Base-by-base conservation (phyloP, 1,140 invertebrate species). In the Agraylea sexmaculata region DNA sequence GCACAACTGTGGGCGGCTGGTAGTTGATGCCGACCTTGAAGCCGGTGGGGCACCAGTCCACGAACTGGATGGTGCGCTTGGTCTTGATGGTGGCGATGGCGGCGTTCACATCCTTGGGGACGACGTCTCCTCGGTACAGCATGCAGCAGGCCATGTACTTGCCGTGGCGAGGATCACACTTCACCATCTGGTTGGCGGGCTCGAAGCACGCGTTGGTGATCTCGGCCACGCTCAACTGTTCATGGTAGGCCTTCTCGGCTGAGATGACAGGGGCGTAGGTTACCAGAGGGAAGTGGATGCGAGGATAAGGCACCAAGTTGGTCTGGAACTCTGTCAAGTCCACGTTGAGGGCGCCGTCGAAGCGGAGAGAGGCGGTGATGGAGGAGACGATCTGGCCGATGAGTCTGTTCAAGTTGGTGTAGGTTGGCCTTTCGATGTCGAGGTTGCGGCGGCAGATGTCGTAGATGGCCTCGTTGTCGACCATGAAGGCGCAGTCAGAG, bases 131-230 rank as follows among this genome's bases (percentile, higher is more conserved):
- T 47, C 78, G 68, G 65, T 83, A 84, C 56, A 85, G 58, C 72
- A 85, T 78, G 70, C 81, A 77, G 68, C 85, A 86, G 15, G 84
- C 83, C 86, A 90, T 88, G 72, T 87, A 90, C 57, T 90, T 89
- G 45, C 86, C 87, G 59, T 85, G 79, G 51, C 84, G 73, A 7
- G 87, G 86, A 58, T 89, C 84, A 60, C 86, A 89, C 61, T 89
- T 90, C n/a, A 90, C 85, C 87, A 90, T 88, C 70, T 89, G 86
- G 67, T 87, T 90, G 52, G 78, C 77, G 23, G 84, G 80, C 60
- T 89, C 85, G 62, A 90, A 90, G 62, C 83, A 87, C n/a, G 83
- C 78, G 59, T 81, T 87, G 53, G 87, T 90, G 54, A 90, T 88
- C 58, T 90, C 86, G 21, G 79, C 75, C n/a, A 90, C 80, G 6